Evolutionary conservation across 2,113 vertebrate genomes (phyloP), one percentile per base, ranked within the genome.

Genomic region (Dunckerocampus dactyliophorus): DNA sequence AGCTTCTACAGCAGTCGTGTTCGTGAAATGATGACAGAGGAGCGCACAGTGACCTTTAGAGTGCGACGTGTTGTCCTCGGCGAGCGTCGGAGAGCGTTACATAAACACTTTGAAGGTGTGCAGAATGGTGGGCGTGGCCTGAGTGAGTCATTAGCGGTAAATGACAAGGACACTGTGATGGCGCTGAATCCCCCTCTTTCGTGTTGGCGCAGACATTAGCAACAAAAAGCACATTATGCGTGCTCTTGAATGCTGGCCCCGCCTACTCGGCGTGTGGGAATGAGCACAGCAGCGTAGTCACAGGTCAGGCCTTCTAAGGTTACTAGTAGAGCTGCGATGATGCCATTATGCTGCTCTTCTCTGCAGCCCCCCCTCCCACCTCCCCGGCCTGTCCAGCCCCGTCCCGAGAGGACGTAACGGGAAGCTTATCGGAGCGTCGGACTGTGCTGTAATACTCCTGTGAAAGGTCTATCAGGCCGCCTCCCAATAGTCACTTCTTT

Each of bases 371-470:
- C 81, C 87, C 84, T 81, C 82, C 87, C 84, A 83, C 88, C 80
- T 58, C 57, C 62, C 24, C 65, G 81, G 74, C 81, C 69, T 72
- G 85, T 83, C 87, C 85, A 83, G 80, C 85, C 79, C 71, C 64
- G 68, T 92, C 90, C 89, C 91, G 65, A 49, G 89, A 83, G 91
- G 82, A 75, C 72, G 90, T 89, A 92, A 92, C 88, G 77, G 62
- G 85, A 91, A 85, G 90, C 88, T 88, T 89, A 88, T 90, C 88
- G 72, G 85, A 77, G 85, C 81, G 77, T 78, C 66, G 77, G 74
- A 78, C 85, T 91, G 91, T 87, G 86, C 89, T 89, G 78, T 89
- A 91, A 92, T 92, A 92, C 91, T 90, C 91, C 90, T 92, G 91
- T 92, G 91, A 92, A 91, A 91, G 88, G 83, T 78, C 82, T 84